Conservation (phyloP, 2,797 vertebrate genomes). For the Toxotes lorentzi region DNA sequence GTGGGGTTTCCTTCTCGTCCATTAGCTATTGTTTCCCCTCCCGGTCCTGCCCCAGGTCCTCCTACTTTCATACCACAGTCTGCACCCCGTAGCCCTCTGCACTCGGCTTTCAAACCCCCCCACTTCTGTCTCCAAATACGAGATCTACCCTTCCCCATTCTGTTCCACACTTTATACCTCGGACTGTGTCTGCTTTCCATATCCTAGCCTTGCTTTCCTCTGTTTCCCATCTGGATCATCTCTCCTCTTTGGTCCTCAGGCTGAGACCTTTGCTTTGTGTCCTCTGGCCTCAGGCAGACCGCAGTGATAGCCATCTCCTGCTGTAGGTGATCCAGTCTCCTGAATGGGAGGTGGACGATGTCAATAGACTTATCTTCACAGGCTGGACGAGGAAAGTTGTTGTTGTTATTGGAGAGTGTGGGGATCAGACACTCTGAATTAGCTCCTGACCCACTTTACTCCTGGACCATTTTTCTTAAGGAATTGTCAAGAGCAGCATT, state of each 20-base stretch:
- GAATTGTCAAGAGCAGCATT: slow-evolving; percentile 55
- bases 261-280: slow-evolving; percentile 49
- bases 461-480: slow-evolving; percentile 38
- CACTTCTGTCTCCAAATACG: slow-evolving; percentile 35
- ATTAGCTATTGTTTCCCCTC: slow-evolving; percentile 80
- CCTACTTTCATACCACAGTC: slow-evolving; percentile 57
- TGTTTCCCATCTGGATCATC: slow-evolving; percentile 52
- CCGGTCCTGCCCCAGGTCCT: slow-evolving; percentile 60
- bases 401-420: slow-evolving; percentile 52
- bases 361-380: slow-evolving; percentile 41
- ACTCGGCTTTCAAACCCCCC: slow-evolving; percentile 44
- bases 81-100: slow-evolving; percentile 35
- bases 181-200: slow-evolving; percentile 29
- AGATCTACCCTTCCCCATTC: slow-evolving; percentile 26
- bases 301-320: slow-evolving; percentile 47
- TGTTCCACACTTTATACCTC: slow-evolving; percentile 19
- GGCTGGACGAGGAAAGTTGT: slow-evolving; percentile 56
- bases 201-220: background rate
- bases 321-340: slow-evolving; percentile 38
- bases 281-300: slow-evolving; percentile 14
- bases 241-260: slow-evolving; percentile 23
- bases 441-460: slow-evolving; percentile 71
- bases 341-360: slow-evolving; percentile 31
- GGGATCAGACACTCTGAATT: slow-evolving; percentile 42
- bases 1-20: slow-evolving; percentile 74